Evolutionary conservation across 2,797 vertebrate genomes (phyloP), one percentile per base, ranked within the genome.

Genomic region (Tragopan temminckii): DNA sequence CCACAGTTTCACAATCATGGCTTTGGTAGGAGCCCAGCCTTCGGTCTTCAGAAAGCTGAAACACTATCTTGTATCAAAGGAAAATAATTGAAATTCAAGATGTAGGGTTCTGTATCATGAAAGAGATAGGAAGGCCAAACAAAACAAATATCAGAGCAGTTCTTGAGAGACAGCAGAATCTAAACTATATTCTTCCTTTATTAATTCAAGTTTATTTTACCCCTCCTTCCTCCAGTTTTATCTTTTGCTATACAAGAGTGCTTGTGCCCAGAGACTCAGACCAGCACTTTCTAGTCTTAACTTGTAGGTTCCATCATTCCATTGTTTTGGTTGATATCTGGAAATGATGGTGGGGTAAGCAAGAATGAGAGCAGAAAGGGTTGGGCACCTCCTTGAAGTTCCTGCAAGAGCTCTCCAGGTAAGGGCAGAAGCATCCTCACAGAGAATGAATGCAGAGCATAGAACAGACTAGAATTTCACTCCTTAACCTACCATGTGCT

Each of bases 121-220:
- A 75, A 40, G 40, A 79, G 72, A 83, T 14, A 71, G 68, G 89
- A 78, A 69, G 29, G 87, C 93, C 96, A 96, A 97, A 90, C 20
- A 90, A 94, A 97, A 93, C 59, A 97, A 95, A 83, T 69, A 90
- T 63, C 4, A 2, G 55, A 92, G 75, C 58, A 67, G 69, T 69
- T 95, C 69, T 74, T 35, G 62, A 94, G 89, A 90, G 72, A 88
- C 94, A 95, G 90, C 88, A 96, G 81, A 88, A 92, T 71, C 69
- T n/a, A 42, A 83, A 88, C 36, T 1, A 48, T 68, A 66, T 43
- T 61, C 58, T 80, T 90, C 50, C 38, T 35, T 79, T 94, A 80
- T 84, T 95, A 92, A 92, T 80, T 92, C 84, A 38, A 81, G 55
- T 59, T 94, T 89, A 71, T 85, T 91, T 95, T 88, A 95, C 70